phyloP scores from a whole-genome alignment of 2,113 vertebrate genomes.

The Ophthalmolycus amberensis region DNA sequence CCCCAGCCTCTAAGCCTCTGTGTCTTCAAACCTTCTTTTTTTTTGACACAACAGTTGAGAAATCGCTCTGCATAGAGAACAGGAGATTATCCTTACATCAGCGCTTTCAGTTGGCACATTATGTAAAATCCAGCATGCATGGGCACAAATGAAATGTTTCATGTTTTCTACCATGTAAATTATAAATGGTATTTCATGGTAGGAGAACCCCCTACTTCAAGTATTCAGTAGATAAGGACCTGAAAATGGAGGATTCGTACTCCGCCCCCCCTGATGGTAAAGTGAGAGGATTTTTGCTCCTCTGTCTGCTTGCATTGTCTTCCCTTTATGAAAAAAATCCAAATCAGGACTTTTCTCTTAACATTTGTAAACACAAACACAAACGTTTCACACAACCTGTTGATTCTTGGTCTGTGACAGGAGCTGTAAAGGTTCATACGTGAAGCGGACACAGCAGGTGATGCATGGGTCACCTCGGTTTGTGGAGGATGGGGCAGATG shows the following conservation, averaged over 20 bases:
- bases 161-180: conserved; percentile 74
- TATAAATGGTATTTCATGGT: conserved; percentile 74
- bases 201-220: conserved; percentile 84
- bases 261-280: conserved; percentile 69
- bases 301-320: conserved; percentile 78
- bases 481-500: conserved; percentile 47
- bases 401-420: conserved; percentile 60
- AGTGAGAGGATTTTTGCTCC: conserved; percentile 72
- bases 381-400: conserved; percentile 42
- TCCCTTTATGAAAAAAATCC: conserved; percentile 41
- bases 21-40: conserved; percentile 41
- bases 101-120: conserved; percentile 78
- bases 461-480: conserved; percentile 39
- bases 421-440: conserved; percentile 35
- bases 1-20: conserved; percentile 42
- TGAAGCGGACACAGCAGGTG: conserved; percentile 43
- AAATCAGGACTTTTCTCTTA: conserved; percentile 48
- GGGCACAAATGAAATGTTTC: conserved; percentile 72
- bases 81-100: conserved; percentile 65
- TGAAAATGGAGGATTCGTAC: conserved; percentile 79
- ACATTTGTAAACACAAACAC: conserved; percentile 72
- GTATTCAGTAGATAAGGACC: conserved; percentile 85
- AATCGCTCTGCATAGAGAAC: conserved; percentile 77
- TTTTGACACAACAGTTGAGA: conserved; percentile 59
- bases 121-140: conserved; percentile 78